phyloP scores from a whole-genome alignment of 2,113 vertebrate species.

The Xyrauchen texanus region DNA sequence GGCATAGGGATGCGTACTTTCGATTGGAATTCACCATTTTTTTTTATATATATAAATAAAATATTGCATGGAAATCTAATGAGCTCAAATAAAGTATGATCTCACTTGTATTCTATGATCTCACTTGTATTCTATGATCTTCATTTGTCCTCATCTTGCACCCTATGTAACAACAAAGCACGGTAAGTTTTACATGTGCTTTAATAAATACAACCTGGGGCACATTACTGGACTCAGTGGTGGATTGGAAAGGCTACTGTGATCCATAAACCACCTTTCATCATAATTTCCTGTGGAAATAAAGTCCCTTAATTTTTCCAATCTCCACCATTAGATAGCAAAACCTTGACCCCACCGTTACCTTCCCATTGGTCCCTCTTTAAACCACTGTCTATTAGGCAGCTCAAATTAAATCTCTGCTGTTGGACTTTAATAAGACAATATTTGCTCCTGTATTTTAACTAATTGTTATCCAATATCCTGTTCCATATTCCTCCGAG shows the following conservation, averaged over 20 bases:
- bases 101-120: too few species aligned
- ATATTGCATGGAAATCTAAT: too few species aligned
- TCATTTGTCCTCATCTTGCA: conserved; percentile 28
- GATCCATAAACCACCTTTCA: conserved; percentile 72
- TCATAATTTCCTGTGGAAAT: conserved; percentile 76
- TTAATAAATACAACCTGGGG: conserved; percentile 21
- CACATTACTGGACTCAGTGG: conserved; percentile 15
- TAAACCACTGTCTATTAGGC: conserved; percentile 73
- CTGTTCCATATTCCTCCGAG: conserved; percentile 59
- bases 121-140: conserved; percentile 5
- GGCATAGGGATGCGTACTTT: too few species aligned
- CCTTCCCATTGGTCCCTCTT: conserved; percentile 70
- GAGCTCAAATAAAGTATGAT: too few species aligned
- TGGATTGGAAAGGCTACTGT: conserved; percentile 37
- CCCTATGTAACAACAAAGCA: neutral
- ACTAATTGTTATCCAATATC: conserved; percentile 69
- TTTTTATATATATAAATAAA: too few species aligned
- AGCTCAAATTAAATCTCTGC: conserved; percentile 72
- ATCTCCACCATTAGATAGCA: conserved; percentile 72
- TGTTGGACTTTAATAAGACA: conserved; percentile 73
- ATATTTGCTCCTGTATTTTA: conserved; percentile 69
- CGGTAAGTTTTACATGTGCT: neutral
- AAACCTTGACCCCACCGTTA: conserved; percentile 73
- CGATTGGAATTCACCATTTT: too few species aligned
- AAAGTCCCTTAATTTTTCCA: conserved; percentile 70